These are phyloP conservation scores for Drosophila cognata DNA, from an alignment of 2,888 invertebrate genomes.

Conservation along the genomic window DNA sequence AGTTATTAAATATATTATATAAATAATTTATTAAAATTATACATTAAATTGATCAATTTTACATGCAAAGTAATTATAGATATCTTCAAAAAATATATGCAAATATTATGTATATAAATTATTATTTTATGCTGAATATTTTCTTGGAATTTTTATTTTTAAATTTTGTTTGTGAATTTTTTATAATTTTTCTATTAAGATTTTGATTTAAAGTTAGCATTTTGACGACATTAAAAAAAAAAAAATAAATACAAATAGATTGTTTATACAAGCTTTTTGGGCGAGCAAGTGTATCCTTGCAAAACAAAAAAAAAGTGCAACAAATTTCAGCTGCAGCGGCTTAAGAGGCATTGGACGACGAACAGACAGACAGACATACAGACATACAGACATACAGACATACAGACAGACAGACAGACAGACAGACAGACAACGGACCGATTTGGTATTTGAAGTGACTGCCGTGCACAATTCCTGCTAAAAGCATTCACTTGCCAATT, in stretches of 20 bases:
- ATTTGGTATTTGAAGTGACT: constrained; percentile 58
- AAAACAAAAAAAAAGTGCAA: constrained; percentile 17
- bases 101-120: neutral
- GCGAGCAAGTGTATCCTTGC: constrained; percentile 19
- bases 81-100: neutral
- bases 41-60: neutral
- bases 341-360: constrained; percentile 28
- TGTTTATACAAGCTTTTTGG: neutral
- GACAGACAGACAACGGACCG: neutral
- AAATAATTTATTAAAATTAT: neutral
- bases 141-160: neutral
- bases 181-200: neutral
- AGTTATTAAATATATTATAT: neutral
- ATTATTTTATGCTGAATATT: neutral
- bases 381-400: neutral
- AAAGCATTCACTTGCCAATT: constrained; percentile 75
- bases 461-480: constrained; percentile 71
- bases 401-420: neutral
- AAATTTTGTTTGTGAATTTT: neutral
- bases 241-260: neutral
- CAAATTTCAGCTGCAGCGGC: constrained; percentile 45
- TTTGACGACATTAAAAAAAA: neutral
- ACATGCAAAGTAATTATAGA: neutral
- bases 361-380: neutral
- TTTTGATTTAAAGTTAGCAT: neutral